A percentile compares a stretch with the other conserved stretches of the same genome.
These are phyloP conservation scores for Leptinotarsa haldemani DNA, from an alignment of 2,888 invertebrate species.

Conservation along the genomic window DNA sequence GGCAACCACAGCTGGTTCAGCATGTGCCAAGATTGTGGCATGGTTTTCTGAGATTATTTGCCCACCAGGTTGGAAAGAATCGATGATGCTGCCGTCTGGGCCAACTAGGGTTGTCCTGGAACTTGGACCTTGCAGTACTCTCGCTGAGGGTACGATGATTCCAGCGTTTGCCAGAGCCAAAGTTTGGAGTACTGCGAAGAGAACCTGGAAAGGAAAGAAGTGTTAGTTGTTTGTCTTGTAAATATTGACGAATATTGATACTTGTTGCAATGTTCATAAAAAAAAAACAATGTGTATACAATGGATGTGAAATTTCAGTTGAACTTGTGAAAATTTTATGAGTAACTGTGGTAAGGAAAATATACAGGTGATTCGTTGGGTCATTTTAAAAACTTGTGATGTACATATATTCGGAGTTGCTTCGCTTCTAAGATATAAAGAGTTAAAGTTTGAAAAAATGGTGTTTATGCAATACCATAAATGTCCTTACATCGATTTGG, in stretches of 20 bases:
- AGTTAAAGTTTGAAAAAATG: no score
- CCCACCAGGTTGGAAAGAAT: constrained; percentile 48
- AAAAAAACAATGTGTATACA: no score
- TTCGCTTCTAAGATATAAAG: no score
- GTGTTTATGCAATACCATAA: no score
- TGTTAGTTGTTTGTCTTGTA: not conserved
- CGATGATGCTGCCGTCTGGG: constrained; percentile 56
- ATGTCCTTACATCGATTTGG: no score
- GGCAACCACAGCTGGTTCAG: constrained; percentile 36
- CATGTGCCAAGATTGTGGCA: constrained; percentile 30
- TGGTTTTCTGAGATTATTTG: constrained; percentile 45
- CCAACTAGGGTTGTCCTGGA: constrained; percentile 55
- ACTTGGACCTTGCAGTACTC: constrained; percentile 55
- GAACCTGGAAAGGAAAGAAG: constrained; percentile 22
- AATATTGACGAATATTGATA: not conserved
- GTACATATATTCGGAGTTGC: no score
- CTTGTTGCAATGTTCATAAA: no score
- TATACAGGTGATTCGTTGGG: no score
- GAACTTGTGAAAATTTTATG: no score
- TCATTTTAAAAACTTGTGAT: no score
- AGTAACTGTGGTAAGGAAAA: no score
- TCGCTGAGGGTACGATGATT: constrained; percentile 35
- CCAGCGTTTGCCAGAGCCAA: constrained; percentile 39
- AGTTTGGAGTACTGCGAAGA: constrained; percentile 35
- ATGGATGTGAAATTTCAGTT: no score